Conservation (phyloP, 2,113 vertebrate genomes). For the Psilopsiagon aurifrons region DNA sequence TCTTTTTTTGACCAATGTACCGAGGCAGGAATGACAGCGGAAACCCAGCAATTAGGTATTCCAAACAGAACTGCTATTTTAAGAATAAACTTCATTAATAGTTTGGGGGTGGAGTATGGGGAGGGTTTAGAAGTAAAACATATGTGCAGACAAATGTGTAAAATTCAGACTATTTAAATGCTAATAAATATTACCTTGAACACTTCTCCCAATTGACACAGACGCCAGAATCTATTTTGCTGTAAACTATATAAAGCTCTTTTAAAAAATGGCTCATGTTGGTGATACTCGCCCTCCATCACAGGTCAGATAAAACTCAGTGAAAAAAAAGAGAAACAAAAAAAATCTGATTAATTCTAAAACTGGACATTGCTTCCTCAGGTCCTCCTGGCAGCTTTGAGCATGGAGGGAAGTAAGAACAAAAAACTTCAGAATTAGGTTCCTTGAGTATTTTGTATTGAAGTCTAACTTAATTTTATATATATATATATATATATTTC, state of each 20-base stretch:
- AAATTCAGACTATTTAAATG: neutral
- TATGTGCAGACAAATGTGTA: neutral
- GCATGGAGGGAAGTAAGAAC: neutral
- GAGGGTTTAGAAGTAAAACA: neutral
- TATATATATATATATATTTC: neutral
- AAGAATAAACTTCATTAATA: constrained; percentile 19
- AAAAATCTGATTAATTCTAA: neutral
- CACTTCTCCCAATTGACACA: neutral
- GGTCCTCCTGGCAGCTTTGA: neutral
- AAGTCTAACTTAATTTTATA: neutral
- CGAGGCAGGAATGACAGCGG: neutral
- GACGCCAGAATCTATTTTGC: neutral
- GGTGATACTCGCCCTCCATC: neutral
- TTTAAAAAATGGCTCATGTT: neutral
- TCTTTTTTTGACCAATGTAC: neutral
- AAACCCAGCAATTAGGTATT: neutral
- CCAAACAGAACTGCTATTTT: constrained; percentile 30
- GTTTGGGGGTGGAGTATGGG: neutral
- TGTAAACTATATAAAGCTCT: neutral
- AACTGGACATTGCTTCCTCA: neutral
- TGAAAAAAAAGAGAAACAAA: neutral
- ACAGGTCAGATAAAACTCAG: neutral
- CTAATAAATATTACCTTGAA: neutral
- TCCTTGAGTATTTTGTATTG: neutral
- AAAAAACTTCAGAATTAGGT: neutral